Evolutionary conservation across 2,888 invertebrate genomes (phyloP).

Genomic region (Leptodirus hochenwartii): DNA sequence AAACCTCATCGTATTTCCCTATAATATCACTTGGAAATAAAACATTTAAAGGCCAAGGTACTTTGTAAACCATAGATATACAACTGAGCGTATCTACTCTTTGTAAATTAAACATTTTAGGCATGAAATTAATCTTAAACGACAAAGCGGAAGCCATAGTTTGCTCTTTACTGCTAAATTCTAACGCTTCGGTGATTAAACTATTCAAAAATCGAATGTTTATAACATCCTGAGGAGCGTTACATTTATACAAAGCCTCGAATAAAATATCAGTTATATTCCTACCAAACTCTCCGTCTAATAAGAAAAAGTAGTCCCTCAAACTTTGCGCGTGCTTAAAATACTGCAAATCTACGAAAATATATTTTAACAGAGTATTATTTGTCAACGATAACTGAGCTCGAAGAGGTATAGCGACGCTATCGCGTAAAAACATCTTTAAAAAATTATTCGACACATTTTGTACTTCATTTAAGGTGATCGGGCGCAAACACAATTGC

Average conservation of each 20-base stretch:
- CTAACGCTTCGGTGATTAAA: slow-evolving; percentile 48
- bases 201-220: slow-evolving; percentile 46
- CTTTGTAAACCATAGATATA: slow-evolving; percentile 48
- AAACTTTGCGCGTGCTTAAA: slow-evolving; percentile 53
- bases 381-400: slow-evolving; percentile 52
- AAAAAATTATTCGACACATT: slow-evolving; percentile 19
- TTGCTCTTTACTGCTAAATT: slow-evolving; percentile 41
- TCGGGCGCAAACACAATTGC: slow-evolving; percentile 16
- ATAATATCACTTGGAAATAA: slow-evolving; percentile 53
- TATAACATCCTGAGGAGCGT: slow-evolving; percentile 32
- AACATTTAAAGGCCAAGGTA: slow-evolving; percentile 63
- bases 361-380: slow-evolving; percentile 51
- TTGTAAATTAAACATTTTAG: slow-evolving; percentile 41
- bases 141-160: slow-evolving; percentile 27
- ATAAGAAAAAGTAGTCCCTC: slow-evolving; percentile 58
- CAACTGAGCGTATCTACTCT: slow-evolving; percentile 49
- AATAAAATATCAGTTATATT: slow-evolving; percentile 54
- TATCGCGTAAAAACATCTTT: slow-evolving; percentile 21
- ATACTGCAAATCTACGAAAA: slow-evolving; percentile 44
- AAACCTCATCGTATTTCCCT: slow-evolving; percentile 51
- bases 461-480: slow-evolving; percentile 25
- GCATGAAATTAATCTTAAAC: slow-evolving; percentile 40
- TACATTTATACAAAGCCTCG: slow-evolving; percentile 32
- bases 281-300: slow-evolving; percentile 64
- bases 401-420: slow-evolving; percentile 44